Evolutionary conservation across 2,888 invertebrate species (phyloP), one percentile per base, ranked within the genome.

Genomic region (Leptothorax acervorum): DNA sequence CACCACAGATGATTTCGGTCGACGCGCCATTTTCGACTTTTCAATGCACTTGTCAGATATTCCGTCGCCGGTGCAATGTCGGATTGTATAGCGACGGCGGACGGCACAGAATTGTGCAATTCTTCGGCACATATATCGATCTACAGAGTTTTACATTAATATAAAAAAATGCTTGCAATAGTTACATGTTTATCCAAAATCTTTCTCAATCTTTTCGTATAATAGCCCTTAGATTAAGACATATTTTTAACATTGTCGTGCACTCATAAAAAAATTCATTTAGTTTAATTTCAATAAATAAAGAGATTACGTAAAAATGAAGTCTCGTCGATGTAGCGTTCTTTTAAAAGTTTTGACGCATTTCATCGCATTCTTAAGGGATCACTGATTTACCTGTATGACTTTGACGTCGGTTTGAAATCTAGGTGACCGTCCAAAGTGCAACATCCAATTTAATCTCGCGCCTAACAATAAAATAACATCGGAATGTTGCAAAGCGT

Each of bases 401-500:
- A 99, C 95, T 95, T 98, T 98, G 5, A 98, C 98, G 93, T 97
- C 96, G 0, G 96, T 96, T 28, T 97, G 96, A 95, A 97, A 99
- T 60, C 99, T 95, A 1, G 99, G 99, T 28, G 97, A 95, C 81
- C 97, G 97, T 2, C 99, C 99, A 95, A 99, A 99, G 95, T 99
- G 99, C 86, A 99, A 96, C 95, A 99, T 99, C 99, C 99, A 99
- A 95, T 99, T 99, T 28, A 99, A 96, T 57, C 99, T 96, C 0
- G 99, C 99, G 0, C 99, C 99, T 57, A 99, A 95, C 73, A 99
- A 95, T 3, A 99, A 92, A 3, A 99, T 96, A 0, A 98, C 98
- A 95, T 99, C 99, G 0, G 99, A 98, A 90, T 98, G 96, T 92
- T 97, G 97, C 74, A 99, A 95, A 0, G 99, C 99, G 85, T 96